Conservation (phyloP, 2,113 vertebrate species). For the Cyanistes caeruleus region DNA sequence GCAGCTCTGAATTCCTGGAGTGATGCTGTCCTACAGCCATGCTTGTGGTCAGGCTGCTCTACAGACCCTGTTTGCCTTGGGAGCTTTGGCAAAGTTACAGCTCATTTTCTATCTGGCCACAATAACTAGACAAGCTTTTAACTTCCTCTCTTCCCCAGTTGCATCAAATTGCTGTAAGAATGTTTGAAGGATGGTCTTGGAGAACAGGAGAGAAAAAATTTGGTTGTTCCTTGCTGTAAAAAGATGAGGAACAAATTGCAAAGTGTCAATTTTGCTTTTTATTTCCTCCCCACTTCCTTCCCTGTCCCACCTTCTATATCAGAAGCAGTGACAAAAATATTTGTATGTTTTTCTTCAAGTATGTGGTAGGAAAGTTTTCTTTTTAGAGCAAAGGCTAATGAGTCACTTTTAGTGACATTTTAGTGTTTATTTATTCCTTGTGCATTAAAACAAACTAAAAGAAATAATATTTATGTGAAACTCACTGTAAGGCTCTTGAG, state of each 20-base stretch:
- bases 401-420: not conserved
- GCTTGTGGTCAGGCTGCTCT: not conserved
- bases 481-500: not conserved
- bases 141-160: not conserved
- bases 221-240: not conserved
- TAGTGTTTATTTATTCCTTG: not conserved
- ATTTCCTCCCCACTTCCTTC: not conserved
- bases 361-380: not conserved
- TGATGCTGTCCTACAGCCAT: not conserved
- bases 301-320: accelerated
- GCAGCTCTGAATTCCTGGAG: not conserved
- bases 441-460: not conserved
- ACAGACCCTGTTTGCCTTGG: not conserved
- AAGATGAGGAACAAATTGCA: not conserved
- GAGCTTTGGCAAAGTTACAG: not conserved
- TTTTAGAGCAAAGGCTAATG: not conserved
- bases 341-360: not conserved
- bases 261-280: not conserved
- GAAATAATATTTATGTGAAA: not conserved
- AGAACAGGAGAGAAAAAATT: not conserved
- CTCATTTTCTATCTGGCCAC: not conserved
- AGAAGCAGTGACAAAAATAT: not conserved
- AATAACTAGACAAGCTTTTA: not conserved
- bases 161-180: not conserved
- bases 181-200: not conserved